Percentiles rank a stretch among this genome's conserved stretches.
Conservation (phyloP, 1,140 invertebrate genomes). For the Euborellia annulipes region DNA sequence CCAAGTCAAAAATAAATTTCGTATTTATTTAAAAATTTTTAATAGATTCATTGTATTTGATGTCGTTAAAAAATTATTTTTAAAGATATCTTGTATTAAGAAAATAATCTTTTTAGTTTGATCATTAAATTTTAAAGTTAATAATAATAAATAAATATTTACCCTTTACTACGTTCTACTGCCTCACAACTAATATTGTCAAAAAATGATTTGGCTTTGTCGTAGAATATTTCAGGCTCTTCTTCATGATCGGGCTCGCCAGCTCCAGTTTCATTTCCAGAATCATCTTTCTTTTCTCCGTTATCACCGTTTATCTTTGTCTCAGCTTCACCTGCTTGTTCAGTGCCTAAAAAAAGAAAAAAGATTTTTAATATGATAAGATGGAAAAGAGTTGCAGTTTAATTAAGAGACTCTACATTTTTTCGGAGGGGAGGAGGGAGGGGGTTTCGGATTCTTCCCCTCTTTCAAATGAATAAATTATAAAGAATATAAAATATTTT, state of each 20-base stretch:
- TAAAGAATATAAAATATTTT: too few species aligned
- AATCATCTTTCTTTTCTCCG: conserved; percentile 61
- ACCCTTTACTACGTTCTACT: conserved; percentile 77
- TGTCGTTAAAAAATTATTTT: too few species aligned
- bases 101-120: too few species aligned
- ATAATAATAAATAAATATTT: conserved; percentile 16
- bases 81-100: too few species aligned
- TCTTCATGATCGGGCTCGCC: conserved; percentile 57
- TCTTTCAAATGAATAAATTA: conserved; percentile 5
- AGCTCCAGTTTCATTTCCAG: conserved; percentile 65
- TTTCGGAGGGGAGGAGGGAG: neutral
- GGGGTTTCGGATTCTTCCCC: neutral
- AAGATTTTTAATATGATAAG: neutral
- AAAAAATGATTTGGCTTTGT: conserved; percentile 96
- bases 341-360: conserved; percentile 2
- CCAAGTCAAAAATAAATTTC: too few species aligned
- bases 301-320: conserved; percentile 45
- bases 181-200: conserved; percentile 98
- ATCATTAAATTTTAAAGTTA: too few species aligned
- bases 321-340: conserved; percentile 9
- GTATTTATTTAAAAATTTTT: too few species aligned
- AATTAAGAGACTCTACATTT: neutral
- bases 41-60: too few species aligned
- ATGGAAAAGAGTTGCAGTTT: neutral
- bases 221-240: conserved; percentile 60